These are phyloP conservation scores for Notospermus geniculatus DNA, from an alignment of 1,140 invertebrate species.

Conservation along the genomic window DNA sequence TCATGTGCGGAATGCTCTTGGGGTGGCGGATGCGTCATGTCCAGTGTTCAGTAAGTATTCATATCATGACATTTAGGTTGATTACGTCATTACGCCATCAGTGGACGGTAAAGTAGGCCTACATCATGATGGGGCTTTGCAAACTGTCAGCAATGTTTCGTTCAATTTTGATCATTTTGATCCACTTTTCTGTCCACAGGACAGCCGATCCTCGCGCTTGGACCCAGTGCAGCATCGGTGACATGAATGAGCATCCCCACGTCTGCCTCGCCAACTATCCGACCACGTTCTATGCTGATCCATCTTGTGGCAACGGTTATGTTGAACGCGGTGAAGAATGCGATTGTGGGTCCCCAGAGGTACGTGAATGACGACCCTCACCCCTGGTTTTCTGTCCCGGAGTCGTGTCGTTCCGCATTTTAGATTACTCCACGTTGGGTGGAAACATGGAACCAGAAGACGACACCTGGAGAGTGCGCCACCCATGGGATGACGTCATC, in stretches of 20 bases:
- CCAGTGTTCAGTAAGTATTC: too few relatives aligned
- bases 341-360: constrained; percentile 2
- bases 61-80: too few relatives aligned
- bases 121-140: too few relatives aligned
- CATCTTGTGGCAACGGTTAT: not conserved
- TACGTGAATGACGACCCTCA: not conserved
- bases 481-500: too few relatives aligned
- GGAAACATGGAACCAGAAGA: too few relatives aligned
- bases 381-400: not conserved
- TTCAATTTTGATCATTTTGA: too few relatives aligned
- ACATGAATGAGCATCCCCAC: not conserved
- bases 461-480: too few relatives aligned
- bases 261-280: not conserved
- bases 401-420: too few relatives aligned
- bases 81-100: too few relatives aligned
- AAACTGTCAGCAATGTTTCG: too few relatives aligned
- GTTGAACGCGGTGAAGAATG: constrained; percentile 6
- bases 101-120: too few relatives aligned
- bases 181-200: not conserved
- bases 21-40: constrained; percentile 1
- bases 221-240: constrained; percentile 8
- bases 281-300: constrained; percentile 1
- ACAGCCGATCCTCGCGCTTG: not conserved
- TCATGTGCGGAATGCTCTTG: not conserved
- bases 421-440: too few relatives aligned